Evolutionary conservation across 2,888 invertebrate genomes (phyloP).

Genomic region (Lottia scabra): DNA sequence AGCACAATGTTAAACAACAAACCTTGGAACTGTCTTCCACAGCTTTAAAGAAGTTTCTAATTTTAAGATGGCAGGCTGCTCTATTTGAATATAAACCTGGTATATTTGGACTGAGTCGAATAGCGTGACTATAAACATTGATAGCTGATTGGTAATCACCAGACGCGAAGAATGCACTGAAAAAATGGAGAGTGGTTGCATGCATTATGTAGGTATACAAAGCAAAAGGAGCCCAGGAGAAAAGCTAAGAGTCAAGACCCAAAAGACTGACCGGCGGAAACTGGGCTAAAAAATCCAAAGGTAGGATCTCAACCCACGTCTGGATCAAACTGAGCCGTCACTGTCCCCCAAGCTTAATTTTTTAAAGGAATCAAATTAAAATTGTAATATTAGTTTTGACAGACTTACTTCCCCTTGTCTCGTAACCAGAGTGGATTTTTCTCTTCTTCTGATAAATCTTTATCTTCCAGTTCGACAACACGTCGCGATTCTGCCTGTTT

Average conservation of each 20-base stretch:
- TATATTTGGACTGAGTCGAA: conserved; percentile 79
- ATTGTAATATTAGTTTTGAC: background rate
- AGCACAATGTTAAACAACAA: conserved; percentile 32
- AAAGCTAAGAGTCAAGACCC: too few relatives aligned
- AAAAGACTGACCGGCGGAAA: too few relatives aligned
- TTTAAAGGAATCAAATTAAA: too few relatives aligned
- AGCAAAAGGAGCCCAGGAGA: too few relatives aligned
- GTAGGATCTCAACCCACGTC: too few relatives aligned
- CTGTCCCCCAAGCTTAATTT: too few relatives aligned
- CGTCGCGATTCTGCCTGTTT: conserved; percentile 82
- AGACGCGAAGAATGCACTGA: conserved; percentile 78
- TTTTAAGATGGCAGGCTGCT: conserved; percentile 83
- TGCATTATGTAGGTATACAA: too few relatives aligned
- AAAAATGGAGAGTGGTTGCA: too few relatives aligned
- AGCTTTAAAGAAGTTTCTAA: conserved; percentile 82
- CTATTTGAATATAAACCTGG: conserved; percentile 81
- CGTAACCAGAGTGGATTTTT: conserved; percentile 85
- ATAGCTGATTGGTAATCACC: conserved; percentile 84
- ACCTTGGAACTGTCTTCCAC: conserved; percentile 75
- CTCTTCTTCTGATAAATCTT: conserved; percentile 76
- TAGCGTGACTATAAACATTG: conserved; percentile 85
- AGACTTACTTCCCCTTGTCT: conserved; percentile 80
- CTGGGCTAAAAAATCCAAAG: too few relatives aligned
- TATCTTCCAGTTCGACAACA: conserved; percentile 77
- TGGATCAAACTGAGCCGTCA: too few relatives aligned